Evolutionary conservation across 2,797 vertebrate species (phyloP), one percentile per base, ranked within the genome.

Genomic region (Arnoldichthys spilopterus): DNA sequence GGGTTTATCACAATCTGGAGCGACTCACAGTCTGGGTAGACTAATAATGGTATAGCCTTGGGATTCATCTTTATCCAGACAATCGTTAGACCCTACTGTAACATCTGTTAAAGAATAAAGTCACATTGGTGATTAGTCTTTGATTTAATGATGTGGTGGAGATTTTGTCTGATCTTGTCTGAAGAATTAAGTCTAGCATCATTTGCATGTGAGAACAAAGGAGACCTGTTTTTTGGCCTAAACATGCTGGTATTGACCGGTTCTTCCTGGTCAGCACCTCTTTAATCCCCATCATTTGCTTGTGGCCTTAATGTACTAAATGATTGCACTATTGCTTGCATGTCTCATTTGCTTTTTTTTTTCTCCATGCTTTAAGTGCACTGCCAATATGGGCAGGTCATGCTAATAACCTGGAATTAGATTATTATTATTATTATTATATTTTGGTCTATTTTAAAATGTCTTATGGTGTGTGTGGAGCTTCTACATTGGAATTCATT

Each of bases 1-100:
- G 54, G 73, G 69, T 56, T 79, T 78, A 71, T 85, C 63, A 74
- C 76, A 79, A 70, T 79, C 69, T 83, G 73, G 54, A 69, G 75
- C 40, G 47, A 61, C 61, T 64, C 69, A 66, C 43, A 54, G 61
- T 73, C 58, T 77, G 49, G 43, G 40, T 73, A 58, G 45, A 54
- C 47, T 78, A 74, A 78, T 79, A 69, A 63, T 72, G 72, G 30
- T 72, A 47, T 75, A 32, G 59, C 37, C 26, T 49, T 71, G 37
- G 58, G 63, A 16, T 28, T 71, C 68, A 53, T 59, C 61, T 75
- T 72, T 70, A 28, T 72, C 75, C 83, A 80, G 84, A 32, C 71
- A 34, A 69, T 73, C 58, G 40, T 77, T 82, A 68, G 28, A 13
- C 49, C 63, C 18, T 64, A 62, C 51, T 61, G 69, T 81, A 68